Conservation (phyloP, 1,140 invertebrate species). For the Drosophila obscura region DNA sequence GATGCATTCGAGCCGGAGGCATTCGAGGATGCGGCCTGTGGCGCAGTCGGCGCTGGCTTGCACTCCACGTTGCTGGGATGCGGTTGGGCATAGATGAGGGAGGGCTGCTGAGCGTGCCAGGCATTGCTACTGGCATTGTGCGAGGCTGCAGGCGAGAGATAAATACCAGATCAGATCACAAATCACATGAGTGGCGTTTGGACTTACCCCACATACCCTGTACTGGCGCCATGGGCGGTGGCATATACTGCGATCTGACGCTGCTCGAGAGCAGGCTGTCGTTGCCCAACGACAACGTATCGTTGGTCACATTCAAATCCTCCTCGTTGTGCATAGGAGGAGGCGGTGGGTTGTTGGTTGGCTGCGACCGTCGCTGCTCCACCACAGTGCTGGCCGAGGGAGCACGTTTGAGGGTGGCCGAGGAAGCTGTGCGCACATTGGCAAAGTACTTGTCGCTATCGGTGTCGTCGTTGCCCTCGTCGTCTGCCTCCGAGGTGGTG, state of each 20-base stretch:
- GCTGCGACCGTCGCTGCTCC: slow-evolving; percentile 50
- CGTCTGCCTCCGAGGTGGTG: slow-evolving; percentile 74
- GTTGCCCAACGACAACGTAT: slow-evolving; percentile 71
- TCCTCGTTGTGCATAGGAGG: slow-evolving; percentile 61
- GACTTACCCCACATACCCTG: slow-evolving; percentile 73
- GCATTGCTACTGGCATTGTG: slow-evolving; percentile 40
- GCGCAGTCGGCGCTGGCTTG: slow-evolving; percentile 10
- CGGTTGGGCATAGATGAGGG: slow-evolving; percentile 32
- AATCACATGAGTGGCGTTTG: background rate
- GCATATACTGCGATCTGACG: slow-evolving; percentile 76
- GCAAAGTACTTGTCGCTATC: slow-evolving; percentile 68
- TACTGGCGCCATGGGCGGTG: slow-evolving; percentile 77
- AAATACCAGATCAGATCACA: background rate
- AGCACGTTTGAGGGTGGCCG: slow-evolving; percentile 60
- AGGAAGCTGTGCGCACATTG: slow-evolving; percentile 54
- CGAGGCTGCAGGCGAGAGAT: slow-evolving; percentile 20
- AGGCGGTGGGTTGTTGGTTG: slow-evolving; percentile 1
- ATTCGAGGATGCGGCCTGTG: slow-evolving; percentile 52
- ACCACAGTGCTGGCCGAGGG: slow-evolving; percentile 64
- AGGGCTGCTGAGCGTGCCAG: slow-evolving; percentile 56
- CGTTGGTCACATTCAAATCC: slow-evolving; percentile 61
- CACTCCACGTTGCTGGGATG: slow-evolving; percentile 21
- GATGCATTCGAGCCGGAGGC: slow-evolving; percentile 53
- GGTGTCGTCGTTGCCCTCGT: slow-evolving; percentile 76
- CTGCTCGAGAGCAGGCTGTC: slow-evolving; percentile 80